Conservation (phyloP, 2,113 vertebrate genomes). For the Saimiri boliviensis region DNA sequence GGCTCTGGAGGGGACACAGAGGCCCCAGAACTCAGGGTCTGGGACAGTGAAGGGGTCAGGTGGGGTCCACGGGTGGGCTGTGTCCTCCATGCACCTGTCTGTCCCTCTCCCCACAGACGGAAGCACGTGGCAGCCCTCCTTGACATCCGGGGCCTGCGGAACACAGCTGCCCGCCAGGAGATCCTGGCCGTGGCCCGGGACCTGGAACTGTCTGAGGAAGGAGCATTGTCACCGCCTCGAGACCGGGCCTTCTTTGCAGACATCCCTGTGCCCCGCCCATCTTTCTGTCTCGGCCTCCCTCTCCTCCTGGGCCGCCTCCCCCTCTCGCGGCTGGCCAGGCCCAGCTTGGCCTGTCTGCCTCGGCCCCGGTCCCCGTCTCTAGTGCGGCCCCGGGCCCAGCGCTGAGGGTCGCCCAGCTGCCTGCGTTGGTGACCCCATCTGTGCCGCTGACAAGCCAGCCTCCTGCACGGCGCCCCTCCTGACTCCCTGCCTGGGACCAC, state of each 20-base stretch:
- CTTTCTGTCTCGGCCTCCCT: slow-evolving; percentile 90
- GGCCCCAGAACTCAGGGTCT: neutral
- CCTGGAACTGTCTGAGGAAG: slow-evolving; percentile 81
- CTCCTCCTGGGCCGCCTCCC: slow-evolving; percentile 85
- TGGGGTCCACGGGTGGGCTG: neutral
- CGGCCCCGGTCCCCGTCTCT: slow-evolving; percentile 47
- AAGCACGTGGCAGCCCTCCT: slow-evolving; percentile 92
- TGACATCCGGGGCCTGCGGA: slow-evolving; percentile 89
- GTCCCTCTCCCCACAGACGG: slow-evolving; percentile 80
- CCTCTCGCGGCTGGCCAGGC: slow-evolving; percentile 84
- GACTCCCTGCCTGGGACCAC: neutral
- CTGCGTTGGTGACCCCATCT: neutral
- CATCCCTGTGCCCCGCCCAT: slow-evolving; percentile 86
- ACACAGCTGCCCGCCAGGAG: slow-evolving; percentile 86
- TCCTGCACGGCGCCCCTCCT: neutral
- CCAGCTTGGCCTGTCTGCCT: slow-evolving; percentile 82
- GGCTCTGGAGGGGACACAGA: neutral
- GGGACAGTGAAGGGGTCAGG: rapidly evolving
- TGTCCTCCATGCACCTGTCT: neutral
- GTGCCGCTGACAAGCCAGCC: slow-evolving; percentile 1
- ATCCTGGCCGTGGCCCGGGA: slow-evolving; percentile 91
- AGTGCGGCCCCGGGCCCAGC: neutral
- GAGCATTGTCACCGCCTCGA: slow-evolving; percentile 40
- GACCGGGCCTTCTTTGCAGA: slow-evolving; percentile 89
- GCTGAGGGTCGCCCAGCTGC: neutral